Percentiles rank a stretch among this genome's conserved stretches.
Evolutionary conservation across 2,888 invertebrate species (phyloP).

Genomic region (Mayetiola destructor): DNA sequence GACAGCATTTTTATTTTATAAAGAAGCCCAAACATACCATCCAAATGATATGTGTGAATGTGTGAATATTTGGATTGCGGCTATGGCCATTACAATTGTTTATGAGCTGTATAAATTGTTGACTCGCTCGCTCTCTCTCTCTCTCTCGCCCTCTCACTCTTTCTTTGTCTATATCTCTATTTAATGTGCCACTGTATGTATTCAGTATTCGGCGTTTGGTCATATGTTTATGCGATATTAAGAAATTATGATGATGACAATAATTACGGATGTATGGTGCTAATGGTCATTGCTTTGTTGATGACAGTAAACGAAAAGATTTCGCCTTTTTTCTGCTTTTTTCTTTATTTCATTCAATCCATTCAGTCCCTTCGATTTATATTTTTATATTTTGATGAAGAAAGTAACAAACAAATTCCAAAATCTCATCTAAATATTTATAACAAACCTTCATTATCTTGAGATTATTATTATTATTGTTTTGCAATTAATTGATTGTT

Average conservation of each 20-base stretch:
- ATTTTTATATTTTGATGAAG: neutral
- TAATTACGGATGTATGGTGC: conserved; percentile 14
- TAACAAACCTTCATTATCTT: too few relatives aligned
- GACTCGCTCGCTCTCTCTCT: too few relatives aligned
- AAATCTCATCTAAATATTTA: too few relatives aligned
- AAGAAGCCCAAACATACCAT: too few relatives aligned
- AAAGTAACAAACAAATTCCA: too few relatives aligned
- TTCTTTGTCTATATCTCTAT: too few relatives aligned
- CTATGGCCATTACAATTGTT: conserved; percentile 6
- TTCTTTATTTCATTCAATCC: neutral
- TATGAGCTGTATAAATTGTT: conserved; percentile 9
- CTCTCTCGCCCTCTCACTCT: too few relatives aligned
- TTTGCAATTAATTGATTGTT: too few relatives aligned
- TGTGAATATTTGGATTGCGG: conserved; percentile 8
- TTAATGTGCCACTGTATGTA: too few relatives aligned
- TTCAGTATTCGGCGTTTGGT: too few relatives aligned
- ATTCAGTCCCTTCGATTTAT: neutral
- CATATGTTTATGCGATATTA: conserved; percentile 4
- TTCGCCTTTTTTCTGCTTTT: neutral
- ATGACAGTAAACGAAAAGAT: neutral
- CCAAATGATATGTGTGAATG: neutral
- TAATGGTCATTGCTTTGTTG: conserved; percentile 12
- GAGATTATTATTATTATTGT: too few relatives aligned
- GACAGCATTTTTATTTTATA: too few relatives aligned
- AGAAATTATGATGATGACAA: conserved; percentile 13